Evolutionary conservation across 2,888 invertebrate species (phyloP).

Genomic region (Apodemia zela): DNA sequence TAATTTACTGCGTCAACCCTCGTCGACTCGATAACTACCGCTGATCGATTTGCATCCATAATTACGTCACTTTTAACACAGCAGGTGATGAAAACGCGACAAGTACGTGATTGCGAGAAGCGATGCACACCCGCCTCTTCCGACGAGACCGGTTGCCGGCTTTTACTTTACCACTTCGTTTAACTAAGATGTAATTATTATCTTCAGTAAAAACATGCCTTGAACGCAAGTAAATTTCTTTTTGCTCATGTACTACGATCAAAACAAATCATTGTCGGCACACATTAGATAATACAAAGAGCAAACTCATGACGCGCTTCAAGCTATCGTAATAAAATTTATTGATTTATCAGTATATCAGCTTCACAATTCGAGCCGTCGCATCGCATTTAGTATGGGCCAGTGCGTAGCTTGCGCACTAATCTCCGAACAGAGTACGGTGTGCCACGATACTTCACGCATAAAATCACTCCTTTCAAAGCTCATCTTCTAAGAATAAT

Average conservation of each 20-base stretch:
- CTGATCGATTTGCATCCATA: slow-evolving; percentile 79
- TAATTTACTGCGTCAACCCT: slow-evolving; percentile 75
- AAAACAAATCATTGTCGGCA: slow-evolving; percentile 28
- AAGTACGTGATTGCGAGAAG: slow-evolving; percentile 70
- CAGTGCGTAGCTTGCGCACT: slow-evolving; percentile 59
- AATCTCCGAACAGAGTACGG: slow-evolving; percentile 57
- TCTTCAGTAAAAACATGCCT: slow-evolving; percentile 16
- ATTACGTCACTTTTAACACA: slow-evolving; percentile 75
- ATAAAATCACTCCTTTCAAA: slow-evolving; percentile 59
- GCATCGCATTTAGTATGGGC: slow-evolving; percentile 61
- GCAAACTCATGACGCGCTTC: slow-evolving; percentile 39
- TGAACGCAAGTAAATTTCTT: slow-evolving; percentile 15
- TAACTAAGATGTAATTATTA: slow-evolving; percentile 23
- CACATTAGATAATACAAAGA: slow-evolving; percentile 36
- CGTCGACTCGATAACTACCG: slow-evolving; percentile 69
- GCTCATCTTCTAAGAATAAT: slow-evolving; percentile 68
- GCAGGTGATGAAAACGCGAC: slow-evolving; percentile 78
- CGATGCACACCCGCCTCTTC: slow-evolving; percentile 59
- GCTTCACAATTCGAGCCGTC: slow-evolving; percentile 70
- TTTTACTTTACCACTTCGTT: slow-evolving; percentile 44
- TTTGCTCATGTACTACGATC: slow-evolving; percentile 18
- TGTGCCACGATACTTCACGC: slow-evolving; percentile 56
- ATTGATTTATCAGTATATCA: slow-evolving; percentile 75
- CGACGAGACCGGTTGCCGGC: slow-evolving; percentile 63
- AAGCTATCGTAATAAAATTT: slow-evolving; percentile 54